Conservation (phyloP, 23 tunicate genomes). For the Ascidia mentula region DNA sequence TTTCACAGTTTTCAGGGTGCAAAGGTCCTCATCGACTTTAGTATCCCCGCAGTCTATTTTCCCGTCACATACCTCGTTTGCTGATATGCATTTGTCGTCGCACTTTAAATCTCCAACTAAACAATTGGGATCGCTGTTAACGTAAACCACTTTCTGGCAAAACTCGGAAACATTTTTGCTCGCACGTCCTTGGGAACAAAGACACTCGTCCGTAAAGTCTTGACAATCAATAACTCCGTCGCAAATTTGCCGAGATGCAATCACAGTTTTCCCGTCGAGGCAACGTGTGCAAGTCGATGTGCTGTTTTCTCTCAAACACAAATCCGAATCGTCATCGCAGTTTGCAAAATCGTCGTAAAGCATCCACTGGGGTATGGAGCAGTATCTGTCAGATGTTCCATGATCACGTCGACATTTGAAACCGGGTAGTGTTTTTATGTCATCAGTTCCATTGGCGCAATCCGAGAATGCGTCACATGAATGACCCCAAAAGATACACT, state of each 20-base stretch:
- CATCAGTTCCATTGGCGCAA: slow-evolving; percentile 19
- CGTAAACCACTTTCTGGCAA: slow-evolving; percentile 24
- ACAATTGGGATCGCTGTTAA: no score
- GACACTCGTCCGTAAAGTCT: slow-evolving; percentile 42
- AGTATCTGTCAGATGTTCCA: background rate
- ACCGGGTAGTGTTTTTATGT: background rate
- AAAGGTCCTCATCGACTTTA: no score
- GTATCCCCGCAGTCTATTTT: no score
- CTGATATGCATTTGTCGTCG: no score
- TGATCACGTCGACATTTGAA: slow-evolving; percentile 19
- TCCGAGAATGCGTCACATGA: slow-evolving; percentile 19
- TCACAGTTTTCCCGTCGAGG: slow-evolving; percentile 18
- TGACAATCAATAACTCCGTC: slow-evolving; percentile 40
- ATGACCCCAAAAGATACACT: slow-evolving; percentile 1
- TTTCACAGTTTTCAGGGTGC: no score
- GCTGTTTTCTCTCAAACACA: slow-evolving; percentile 24
- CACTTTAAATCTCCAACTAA: no score
- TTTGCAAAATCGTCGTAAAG: slow-evolving; percentile 8
- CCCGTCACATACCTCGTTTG: no score
- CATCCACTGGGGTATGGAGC: slow-evolving; percentile 39
- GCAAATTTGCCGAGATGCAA: slow-evolving; percentile 41
- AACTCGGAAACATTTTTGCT: background rate
- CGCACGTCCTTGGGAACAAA: slow-evolving; percentile 4
- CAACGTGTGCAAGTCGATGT: slow-evolving; percentile 25
- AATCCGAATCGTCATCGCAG: slow-evolving; percentile 33